These are phyloP conservation scores for Crocuta crocuta DNA, from an alignment of 2,113 vertebrate species.

Conservation along the genomic window DNA sequence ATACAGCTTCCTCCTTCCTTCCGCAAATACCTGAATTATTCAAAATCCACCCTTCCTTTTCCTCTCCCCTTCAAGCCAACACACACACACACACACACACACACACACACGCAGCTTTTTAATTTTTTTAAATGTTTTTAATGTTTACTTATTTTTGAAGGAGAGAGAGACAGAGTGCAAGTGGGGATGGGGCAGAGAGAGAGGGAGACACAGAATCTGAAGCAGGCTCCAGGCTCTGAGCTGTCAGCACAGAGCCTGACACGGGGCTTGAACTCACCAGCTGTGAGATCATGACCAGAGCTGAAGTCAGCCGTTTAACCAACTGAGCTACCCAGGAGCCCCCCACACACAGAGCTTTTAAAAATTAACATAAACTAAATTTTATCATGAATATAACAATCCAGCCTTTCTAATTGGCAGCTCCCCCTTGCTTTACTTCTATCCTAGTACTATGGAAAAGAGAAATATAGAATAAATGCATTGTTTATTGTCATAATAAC, in stretches of 20 bases:
- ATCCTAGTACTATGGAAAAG: slow-evolving; percentile 80
- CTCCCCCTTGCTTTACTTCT: slow-evolving; percentile 71
- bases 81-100: neutral
- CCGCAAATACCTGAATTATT: neutral
- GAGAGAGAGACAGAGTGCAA: too few species aligned
- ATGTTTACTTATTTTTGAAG: too few species aligned
- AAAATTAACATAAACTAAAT: slow-evolving; percentile 24
- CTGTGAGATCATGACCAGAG: too few species aligned
- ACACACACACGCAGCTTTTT: neutral
- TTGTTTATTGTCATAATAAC: slow-evolving; percentile 80
- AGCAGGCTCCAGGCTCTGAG: too few species aligned
- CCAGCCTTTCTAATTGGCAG: slow-evolving; percentile 63
- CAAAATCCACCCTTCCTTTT: slow-evolving; percentile 32
- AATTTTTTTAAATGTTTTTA: too few species aligned
- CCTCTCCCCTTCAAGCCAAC: neutral
- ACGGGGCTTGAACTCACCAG: too few species aligned
- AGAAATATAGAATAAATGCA: slow-evolving; percentile 80
- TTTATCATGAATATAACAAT: neutral
- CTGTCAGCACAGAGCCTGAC: too few species aligned
- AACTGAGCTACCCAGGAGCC: too few species aligned
- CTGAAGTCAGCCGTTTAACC: too few species aligned
- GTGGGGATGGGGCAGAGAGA: too few species aligned
- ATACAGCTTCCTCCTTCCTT: neutral
- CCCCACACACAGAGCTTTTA: neutral
- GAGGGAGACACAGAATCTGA: too few species aligned